These are phyloP conservation scores for Eueremaeus valkanovi DNA, from an alignment of 2,888 invertebrate genomes.

Conservation along the genomic window DNA sequence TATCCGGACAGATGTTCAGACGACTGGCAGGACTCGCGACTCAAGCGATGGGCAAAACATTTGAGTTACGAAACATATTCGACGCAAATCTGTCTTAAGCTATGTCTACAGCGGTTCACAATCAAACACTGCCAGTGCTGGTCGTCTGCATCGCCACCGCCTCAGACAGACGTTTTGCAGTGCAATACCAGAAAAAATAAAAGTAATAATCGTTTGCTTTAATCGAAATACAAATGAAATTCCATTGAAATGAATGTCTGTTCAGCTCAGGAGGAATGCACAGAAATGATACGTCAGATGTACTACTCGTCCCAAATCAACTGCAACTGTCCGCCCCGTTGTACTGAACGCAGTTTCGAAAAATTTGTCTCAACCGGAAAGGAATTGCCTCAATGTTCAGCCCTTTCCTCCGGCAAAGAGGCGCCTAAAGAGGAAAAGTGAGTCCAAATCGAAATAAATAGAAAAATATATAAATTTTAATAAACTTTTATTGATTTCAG, in stretches of 20 bases:
- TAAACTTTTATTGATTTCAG: constrained; percentile 29
- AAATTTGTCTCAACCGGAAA: constrained; percentile 43
- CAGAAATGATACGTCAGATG: constrained; percentile 35
- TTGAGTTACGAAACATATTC: constrained; percentile 41
- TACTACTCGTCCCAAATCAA: constrained; percentile 39
- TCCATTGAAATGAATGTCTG: not conserved
- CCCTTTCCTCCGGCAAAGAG: constrained; percentile 35
- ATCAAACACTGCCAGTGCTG: constrained; percentile 40
- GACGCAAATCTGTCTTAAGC: constrained; percentile 42
- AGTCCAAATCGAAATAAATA: not conserved
- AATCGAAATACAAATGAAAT: too few species aligned
- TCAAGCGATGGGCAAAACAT: constrained; percentile 39
- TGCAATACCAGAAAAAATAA: constrained; percentile 38
- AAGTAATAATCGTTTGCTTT: too few species aligned
- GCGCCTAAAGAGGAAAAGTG: not conserved
- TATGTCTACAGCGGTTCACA: constrained; percentile 40
- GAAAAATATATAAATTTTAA: not conserved
- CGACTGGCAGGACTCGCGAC: constrained; percentile 36
- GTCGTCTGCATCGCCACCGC: constrained; percentile 41
- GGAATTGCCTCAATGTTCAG: constrained; percentile 42
- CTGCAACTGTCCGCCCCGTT: constrained; percentile 43
- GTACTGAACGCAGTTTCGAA: constrained; percentile 42
- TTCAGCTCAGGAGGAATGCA: constrained; percentile 35
- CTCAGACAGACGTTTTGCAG: constrained; percentile 7
- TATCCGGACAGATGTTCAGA: constrained; percentile 42